phyloP scores from a whole-genome alignment of 2,888 invertebrate species.

The Stenolophus ochropezus region DNA sequence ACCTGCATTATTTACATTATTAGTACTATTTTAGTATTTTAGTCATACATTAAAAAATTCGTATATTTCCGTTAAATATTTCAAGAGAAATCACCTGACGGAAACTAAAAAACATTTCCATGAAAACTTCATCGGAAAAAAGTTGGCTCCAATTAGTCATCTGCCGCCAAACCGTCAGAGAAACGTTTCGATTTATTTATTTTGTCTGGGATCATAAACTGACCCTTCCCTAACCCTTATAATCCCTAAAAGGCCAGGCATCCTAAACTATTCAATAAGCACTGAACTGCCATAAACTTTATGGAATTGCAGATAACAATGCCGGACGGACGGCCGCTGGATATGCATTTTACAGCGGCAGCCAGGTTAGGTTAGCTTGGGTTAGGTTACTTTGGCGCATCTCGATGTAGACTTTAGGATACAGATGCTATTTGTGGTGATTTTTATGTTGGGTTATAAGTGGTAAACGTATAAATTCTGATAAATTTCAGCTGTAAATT shows the following conservation, averaged over 20 bases:
- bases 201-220: slow-evolving; percentile 31
- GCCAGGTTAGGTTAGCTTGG: background rate
- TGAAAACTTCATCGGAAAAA: slow-evolving; percentile 14
- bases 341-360: slow-evolving; percentile 59
- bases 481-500: slow-evolving; percentile 27
- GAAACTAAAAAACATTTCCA: slow-evolving; percentile 18
- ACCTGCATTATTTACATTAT: background rate
- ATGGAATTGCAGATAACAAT: slow-evolving; percentile 66
- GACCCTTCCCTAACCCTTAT: slow-evolving; percentile 49
- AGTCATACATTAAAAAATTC: background rate
- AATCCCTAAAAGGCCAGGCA: slow-evolving; percentile 50
- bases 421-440: background rate
- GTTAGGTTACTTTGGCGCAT: background rate
- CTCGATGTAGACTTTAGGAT: background rate
- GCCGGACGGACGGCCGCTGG: slow-evolving; percentile 50
- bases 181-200: slow-evolving; percentile 51
- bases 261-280: slow-evolving; percentile 66
- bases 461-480: slow-evolving; percentile 36
- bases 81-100: background rate
- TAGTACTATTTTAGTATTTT: background rate
- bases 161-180: slow-evolving; percentile 14
- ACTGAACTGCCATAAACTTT: slow-evolving; percentile 65
- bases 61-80: background rate
- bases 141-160: background rate
- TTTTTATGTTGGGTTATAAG: slow-evolving; percentile 35